Evolutionary conservation across 2,888 invertebrate genomes (phyloP).

Genomic region (Rhogogaster chlorosoma): DNA sequence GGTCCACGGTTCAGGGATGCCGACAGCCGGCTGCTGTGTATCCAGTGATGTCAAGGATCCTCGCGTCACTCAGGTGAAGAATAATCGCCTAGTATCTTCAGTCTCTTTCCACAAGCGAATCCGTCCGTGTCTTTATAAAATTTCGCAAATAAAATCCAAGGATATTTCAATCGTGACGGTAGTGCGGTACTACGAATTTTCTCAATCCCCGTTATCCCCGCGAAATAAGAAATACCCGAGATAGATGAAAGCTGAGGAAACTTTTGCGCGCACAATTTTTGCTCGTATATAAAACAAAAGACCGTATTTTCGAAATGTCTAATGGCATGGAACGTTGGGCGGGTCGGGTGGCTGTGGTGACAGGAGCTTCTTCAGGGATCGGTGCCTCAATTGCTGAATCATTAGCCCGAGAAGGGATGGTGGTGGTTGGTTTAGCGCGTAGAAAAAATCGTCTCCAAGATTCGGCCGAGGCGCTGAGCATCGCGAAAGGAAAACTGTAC

Average conservation of each 20-base stretch:
- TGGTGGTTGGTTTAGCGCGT: conserved; percentile 40
- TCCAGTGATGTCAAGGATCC: background rate
- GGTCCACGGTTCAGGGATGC: conserved; percentile 44
- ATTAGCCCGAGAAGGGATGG: conserved; percentile 75
- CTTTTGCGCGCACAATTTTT: background rate
- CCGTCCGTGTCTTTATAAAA: background rate
- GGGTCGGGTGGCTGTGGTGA: conserved; percentile 77
- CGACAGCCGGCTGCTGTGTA: background rate
- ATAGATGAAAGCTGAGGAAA: background rate
- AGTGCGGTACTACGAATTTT: background rate
- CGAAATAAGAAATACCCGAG: background rate
- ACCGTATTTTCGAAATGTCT: background rate
- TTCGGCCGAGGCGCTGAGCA: conserved; percentile 38
- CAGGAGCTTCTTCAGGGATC: conserved; percentile 78
- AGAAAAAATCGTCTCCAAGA: conserved; percentile 45
- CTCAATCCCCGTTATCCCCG: background rate
- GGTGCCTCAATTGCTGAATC: conserved; percentile 75
- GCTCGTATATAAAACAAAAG: background rate
- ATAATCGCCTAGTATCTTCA: background rate
- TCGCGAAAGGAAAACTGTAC: conserved; percentile 67
- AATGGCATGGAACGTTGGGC: conserved; percentile 76
- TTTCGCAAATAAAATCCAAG: too few species aligned
- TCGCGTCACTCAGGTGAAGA: background rate
- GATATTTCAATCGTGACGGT: background rate
- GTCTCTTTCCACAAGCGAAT: background rate